Conservation (phyloP, 2,113 vertebrate genomes). For the Cyprinodon brontotheroides region DNA sequence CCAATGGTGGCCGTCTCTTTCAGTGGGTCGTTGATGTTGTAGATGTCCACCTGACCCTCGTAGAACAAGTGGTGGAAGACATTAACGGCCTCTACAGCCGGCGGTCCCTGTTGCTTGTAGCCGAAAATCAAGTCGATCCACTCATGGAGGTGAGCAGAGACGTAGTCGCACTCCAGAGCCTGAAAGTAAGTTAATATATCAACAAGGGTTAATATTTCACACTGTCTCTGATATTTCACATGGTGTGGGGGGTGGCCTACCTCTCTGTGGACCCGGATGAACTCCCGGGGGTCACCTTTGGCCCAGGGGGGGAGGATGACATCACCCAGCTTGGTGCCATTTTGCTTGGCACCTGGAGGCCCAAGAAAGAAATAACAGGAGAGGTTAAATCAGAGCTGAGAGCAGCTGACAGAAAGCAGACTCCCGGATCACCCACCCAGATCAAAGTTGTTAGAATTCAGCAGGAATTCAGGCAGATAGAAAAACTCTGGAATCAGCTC, state of each 20-base stretch:
- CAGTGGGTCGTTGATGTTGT: conserved; percentile 98
- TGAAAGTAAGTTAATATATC: conserved; percentile 51
- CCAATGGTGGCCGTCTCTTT: conserved; percentile 99
- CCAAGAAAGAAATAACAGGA: background rate
- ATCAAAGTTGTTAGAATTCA: conserved; percentile 98
- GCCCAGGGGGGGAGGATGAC: conserved; percentile 97
- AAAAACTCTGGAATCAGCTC: conserved; percentile 99
- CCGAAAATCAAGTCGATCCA: conserved; percentile 99
- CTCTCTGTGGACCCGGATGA: conserved; percentile 97
- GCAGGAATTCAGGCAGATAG: conserved; percentile 95
- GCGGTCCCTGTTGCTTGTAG: conserved; percentile 97
- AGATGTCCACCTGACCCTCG: conserved; percentile 98
- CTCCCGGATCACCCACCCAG: conserved; percentile 80
- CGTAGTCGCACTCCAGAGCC: conserved; percentile 98
- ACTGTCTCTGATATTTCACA: accelerated
- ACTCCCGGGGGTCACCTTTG: conserved; percentile 97
- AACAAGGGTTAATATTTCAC: accelerated
- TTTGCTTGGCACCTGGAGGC: conserved; percentile 91
- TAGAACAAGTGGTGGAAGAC: conserved; percentile 99
- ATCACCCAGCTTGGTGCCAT: conserved; percentile 93
- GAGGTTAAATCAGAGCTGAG: background rate
- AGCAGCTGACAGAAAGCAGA: accelerated
- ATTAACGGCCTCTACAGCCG: conserved; percentile 95
- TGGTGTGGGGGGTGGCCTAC: conserved; percentile 61
- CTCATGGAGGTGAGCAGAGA: conserved; percentile 95